These are phyloP conservation scores for Parazoanthus swiftii DNA, from an alignment of 92 coral and sea anemone species.

Conservation along the genomic window DNA sequence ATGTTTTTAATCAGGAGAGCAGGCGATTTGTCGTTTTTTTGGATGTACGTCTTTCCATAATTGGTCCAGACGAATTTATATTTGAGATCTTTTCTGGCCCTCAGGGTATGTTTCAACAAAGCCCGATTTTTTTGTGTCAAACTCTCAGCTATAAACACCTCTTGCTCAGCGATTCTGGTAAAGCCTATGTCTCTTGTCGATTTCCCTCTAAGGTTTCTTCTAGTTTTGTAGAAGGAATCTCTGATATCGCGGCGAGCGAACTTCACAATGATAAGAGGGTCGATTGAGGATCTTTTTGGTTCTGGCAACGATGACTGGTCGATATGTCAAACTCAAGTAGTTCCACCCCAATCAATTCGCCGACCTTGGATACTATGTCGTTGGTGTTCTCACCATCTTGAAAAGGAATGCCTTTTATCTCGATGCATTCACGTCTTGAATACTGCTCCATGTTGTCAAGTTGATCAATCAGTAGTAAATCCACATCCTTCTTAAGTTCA, in stretches of 20 bases:
- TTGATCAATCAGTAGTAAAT: background rate
- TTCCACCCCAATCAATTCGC: too few species aligned
- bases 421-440: slow-evolving; percentile 1
- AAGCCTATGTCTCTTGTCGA: background rate
- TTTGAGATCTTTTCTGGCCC: background rate
- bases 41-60: background rate
- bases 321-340: too few species aligned
- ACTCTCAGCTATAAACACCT: background rate
- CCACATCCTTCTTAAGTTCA: slow-evolving; percentile 1
- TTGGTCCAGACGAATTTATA: background rate
- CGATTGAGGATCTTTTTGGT: too few species aligned
- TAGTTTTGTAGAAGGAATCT: background rate
- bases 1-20: background rate
- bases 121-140: background rate
- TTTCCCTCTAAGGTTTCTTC: background rate
- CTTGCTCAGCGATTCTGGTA: background rate
- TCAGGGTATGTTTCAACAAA: background rate
- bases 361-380: background rate
- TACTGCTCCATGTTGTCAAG: background rate
- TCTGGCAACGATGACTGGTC: too few species aligned
- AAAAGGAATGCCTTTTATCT: background rate
- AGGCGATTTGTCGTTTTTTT: background rate
- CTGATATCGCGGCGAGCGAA: too few species aligned
- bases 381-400: slow-evolving; percentile 1
- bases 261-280: too few species aligned